Base-by-base conservation (phyloP, 64 coral and sea anemone species). In the Orbicella faveolata region DNA sequence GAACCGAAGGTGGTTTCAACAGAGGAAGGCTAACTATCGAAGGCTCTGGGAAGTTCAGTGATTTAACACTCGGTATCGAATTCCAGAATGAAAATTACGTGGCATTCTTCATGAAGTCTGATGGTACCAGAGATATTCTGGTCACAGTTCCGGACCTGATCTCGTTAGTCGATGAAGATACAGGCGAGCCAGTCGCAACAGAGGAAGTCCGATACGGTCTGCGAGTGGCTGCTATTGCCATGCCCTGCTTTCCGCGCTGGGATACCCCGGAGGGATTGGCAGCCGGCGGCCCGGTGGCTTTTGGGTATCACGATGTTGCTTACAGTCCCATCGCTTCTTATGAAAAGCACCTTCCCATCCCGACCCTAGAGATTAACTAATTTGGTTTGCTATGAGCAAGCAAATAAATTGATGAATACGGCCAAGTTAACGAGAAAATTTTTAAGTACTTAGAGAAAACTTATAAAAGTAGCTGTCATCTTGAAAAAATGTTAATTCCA, bases 71-170 rank as follows among this genome's bases (percentile, higher is more conserved):
- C 5, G 61, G 57, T 34, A 67, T 98, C 7, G 87, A 92, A 48
- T 92, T 98, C 83, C 96, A 98, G 87, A 98, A 98, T 78, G 96
- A 98, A 76, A 98, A 98, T 55, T 80, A 90, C 68, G 61, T 94
- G 21, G 96, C 83, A 41, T 92, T 90, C 26, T 74, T 39, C 7
- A 89, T 74, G 3, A 89, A 57, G 12, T 25, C 79, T 75, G 84
- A 91, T 73, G 91, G 88, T 66, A 79, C 91, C 20, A 98, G 79
- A 83, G 76, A 89, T 61, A 55, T 95, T 48, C 30, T 90, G 5
- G 94, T 94, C 18, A 92, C 90, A 9, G 94, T 93, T 0, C 96
- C 96, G 13, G 96, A 98, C 52, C 86, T 98, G 17, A 98, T 98
- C 61, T 90, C 93, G 41, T 81, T 95, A 41, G 94, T 98, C 2